phyloP scores from a whole-genome alignment of 2,888 invertebrate genomes.

The Drosophila atroscutellata region DNA sequence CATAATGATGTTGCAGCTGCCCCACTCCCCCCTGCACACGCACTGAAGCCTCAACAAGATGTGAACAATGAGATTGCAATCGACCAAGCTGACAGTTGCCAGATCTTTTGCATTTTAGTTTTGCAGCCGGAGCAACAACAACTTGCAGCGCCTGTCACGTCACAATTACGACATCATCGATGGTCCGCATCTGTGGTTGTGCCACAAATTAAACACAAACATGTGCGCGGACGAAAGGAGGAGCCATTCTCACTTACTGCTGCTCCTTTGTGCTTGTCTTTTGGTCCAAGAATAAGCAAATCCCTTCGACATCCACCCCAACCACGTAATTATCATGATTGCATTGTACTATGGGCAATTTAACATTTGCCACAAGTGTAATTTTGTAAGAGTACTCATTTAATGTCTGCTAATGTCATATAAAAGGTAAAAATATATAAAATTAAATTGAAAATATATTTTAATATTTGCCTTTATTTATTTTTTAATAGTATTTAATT shows the following conservation, averaged over 20 bases:
- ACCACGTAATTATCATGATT: slow-evolving; percentile 10
- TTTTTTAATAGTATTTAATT: not conserved
- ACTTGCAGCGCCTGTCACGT: slow-evolving; percentile 39
- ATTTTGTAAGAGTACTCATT: not conserved
- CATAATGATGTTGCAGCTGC: slow-evolving; percentile 42
- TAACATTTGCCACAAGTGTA: not conserved
- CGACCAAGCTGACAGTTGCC: slow-evolving; percentile 25
- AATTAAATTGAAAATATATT: not conserved
- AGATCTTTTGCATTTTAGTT: not conserved
- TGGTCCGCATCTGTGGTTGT: slow-evolving; percentile 64
- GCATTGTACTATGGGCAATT: slow-evolving; percentile 2
- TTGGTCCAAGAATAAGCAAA: slow-evolving; percentile 42
- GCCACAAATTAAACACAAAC: slow-evolving; percentile 75
- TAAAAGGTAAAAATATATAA: not conserved
- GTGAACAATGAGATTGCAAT: slow-evolving; percentile 10
- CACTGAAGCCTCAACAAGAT: slow-evolving; percentile 1
- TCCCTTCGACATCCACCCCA: slow-evolving; percentile 13
- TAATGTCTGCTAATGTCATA: not conserved
- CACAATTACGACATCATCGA: slow-evolving; percentile 66
- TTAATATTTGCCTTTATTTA: not conserved
- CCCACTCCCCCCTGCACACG: not conserved
- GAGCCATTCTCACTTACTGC: slow-evolving; percentile 13
- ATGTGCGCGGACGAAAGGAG: slow-evolving; percentile 4
- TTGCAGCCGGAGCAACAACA: slow-evolving; percentile 11
- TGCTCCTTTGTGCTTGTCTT: slow-evolving; percentile 50